Base-by-base conservation (phyloP, 2,888 invertebrate genomes). In the Neuroscelio doddi region DNA sequence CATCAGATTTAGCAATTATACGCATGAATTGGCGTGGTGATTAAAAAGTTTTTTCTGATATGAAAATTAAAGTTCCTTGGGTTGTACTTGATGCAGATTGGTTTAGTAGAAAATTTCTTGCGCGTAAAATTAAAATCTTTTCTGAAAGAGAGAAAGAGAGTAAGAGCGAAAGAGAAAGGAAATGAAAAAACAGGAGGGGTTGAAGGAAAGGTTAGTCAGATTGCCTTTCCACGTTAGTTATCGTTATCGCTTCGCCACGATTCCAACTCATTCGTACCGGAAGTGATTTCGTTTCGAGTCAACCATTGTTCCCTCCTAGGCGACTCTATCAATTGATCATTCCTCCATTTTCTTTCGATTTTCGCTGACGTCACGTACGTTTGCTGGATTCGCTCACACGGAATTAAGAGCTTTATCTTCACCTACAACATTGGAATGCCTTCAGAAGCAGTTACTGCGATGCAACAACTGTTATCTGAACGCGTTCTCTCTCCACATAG, bases 331-430 rank as follows among this genome's bases (percentile, higher is more conserved):
- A 71, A 71, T 73, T 67, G 57, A 57, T 16, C 53, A 39, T 56
- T 38, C 32, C 16, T 47, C 45, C 62, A 51, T 21, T 68, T 65
- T 59, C 47, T 59, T 39, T 57, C 65, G 66, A 72, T 68, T 72
- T 72, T 71, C 66, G 58, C 66, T 58, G 69, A 61, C 49, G 59
- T 57, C 67, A 70, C 68, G 51, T 52, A 47, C 47, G 30, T 26
- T 56, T 26, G 12, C 34, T 32, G 47, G 30, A 52, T 62, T 70
- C 70, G 55, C 70, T 75, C 74, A 70, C 56, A 68, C 71, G 72
- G 74, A 78, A 78, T 79, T 78, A 78, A 79, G 78, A 74, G 68
- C 72, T 74, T 78, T 78, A 75, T 77, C 73, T 71, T 63, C 49
- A 66, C 55, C 65, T 51, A 8, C 26, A 26, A 26, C 26, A 26